Percentiles rank a stretch among this genome's conserved stretches.
Conservation (phyloP, 2,113 vertebrate genomes). For the Caloenas nicobarica region DNA sequence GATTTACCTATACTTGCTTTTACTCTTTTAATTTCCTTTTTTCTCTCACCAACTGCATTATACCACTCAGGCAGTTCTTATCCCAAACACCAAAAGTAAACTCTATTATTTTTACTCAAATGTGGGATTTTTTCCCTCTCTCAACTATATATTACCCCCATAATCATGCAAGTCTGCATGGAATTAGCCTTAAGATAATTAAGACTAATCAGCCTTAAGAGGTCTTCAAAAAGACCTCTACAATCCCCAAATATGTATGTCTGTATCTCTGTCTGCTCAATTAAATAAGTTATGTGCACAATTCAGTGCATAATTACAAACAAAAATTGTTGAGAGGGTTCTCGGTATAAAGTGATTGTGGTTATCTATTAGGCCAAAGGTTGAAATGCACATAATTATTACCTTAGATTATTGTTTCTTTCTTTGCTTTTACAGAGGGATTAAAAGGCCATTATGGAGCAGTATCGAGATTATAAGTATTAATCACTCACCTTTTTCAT, state of each 20-base stretch:
- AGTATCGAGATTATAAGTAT: not conserved
- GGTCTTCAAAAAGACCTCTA: not conserved
- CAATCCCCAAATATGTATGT: not conserved
- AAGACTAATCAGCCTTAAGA: not conserved
- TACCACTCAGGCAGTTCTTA: not conserved
- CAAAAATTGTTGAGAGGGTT: not conserved
- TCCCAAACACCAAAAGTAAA: not conserved
- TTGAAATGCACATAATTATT: not conserved
- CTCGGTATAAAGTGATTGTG: not conserved
- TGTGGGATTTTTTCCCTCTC: not conserved
- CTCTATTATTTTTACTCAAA: not conserved
- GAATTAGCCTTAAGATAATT: not conserved
- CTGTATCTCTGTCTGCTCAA: not conserved
- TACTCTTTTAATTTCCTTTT: not conserved
- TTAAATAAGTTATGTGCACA: not conserved
- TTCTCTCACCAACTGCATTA: not conserved
- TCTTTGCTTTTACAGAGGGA: not conserved
- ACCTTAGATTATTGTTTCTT: not conserved
- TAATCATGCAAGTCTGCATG: not conserved
- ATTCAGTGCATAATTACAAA: not conserved
- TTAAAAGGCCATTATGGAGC: not conserved
- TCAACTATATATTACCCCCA: not conserved
- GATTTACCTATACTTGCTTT: not conserved
- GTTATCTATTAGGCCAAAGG: not conserved
- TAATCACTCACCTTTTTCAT: not conserved